phyloP scores from a whole-genome alignment of 2,888 invertebrate genomes.

The Hirtodrosophila cameraria region DNA sequence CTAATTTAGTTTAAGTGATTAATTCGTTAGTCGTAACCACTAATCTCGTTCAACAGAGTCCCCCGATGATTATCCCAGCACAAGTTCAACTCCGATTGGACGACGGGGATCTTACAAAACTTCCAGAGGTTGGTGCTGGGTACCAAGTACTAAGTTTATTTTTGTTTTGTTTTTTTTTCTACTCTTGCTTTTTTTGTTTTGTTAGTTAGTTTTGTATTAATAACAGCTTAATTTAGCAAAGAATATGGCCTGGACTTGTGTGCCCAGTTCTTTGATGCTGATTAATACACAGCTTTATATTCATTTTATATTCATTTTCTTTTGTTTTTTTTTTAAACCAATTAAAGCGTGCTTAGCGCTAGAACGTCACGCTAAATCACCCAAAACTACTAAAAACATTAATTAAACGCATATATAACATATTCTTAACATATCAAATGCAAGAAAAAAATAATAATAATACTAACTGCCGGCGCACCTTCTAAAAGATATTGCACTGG shows the following conservation, averaged over 20 bases:
- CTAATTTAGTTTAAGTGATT: slow-evolving; percentile 24
- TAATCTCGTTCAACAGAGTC: slow-evolving; percentile 82
- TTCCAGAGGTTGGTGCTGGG: slow-evolving; percentile 90
- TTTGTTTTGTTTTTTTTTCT: slow-evolving; percentile 27
- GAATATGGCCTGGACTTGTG: slow-evolving; percentile 11
- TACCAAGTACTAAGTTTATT: slow-evolving; percentile 37
- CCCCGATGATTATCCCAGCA: slow-evolving; percentile 85
- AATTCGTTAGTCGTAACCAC: slow-evolving; percentile 58
- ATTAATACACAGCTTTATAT: slow-evolving; percentile 23
- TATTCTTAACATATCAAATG: slow-evolving; percentile 35
- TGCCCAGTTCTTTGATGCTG: not conserved
- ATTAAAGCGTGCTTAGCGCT: slow-evolving; percentile 29
- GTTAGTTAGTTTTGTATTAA: slow-evolving; percentile 11
- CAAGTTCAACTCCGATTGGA: slow-evolving; percentile 88
- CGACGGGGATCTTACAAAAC: slow-evolving; percentile 94
- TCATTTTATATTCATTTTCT: not conserved
- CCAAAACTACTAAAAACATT: slow-evolving; percentile 26
- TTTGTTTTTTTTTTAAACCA: not conserved
- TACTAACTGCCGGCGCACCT: slow-evolving; percentile 35
- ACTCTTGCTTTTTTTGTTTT: slow-evolving; percentile 45
- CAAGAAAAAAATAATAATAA: slow-evolving; percentile 5
- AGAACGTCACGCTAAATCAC: slow-evolving; percentile 36
- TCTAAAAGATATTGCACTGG: slow-evolving; percentile 33
- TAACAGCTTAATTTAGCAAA: slow-evolving; percentile 1
- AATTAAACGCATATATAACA: slow-evolving; percentile 27